Percentiles rank a stretch among this genome's conserved stretches.
Conservation (phyloP, 1,140 invertebrate genomes). For the Sarcophaga peregrina region DNA sequence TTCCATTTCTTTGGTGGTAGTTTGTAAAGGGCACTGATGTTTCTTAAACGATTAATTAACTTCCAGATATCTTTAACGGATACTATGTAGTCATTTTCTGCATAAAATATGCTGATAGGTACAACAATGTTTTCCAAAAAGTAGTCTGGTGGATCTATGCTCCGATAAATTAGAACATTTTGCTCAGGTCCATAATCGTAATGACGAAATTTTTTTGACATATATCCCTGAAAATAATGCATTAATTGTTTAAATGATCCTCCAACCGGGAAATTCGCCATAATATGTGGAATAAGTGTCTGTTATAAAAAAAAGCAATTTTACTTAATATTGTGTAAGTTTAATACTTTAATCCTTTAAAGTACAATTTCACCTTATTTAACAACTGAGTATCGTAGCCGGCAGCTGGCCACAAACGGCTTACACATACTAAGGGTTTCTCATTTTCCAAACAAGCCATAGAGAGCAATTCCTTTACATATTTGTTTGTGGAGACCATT, state of each 20-base stretch:
- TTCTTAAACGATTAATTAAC: slow-evolving; percentile 64
- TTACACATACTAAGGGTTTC: slow-evolving; percentile 68
- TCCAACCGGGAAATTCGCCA: slow-evolving; percentile 69
- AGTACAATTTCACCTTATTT: slow-evolving; percentile 52
- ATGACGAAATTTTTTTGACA: slow-evolving; percentile 62
- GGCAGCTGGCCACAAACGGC: slow-evolving; percentile 70
- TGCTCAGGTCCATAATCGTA: slow-evolving; percentile 67
- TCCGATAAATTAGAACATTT: slow-evolving; percentile 69
- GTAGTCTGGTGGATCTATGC: slow-evolving; percentile 70
- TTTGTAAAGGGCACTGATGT: slow-evolving; percentile 63
- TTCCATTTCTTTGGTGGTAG: slow-evolving; percentile 75
- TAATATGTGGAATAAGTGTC: slow-evolving; percentile 67
- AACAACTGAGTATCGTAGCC: slow-evolving; percentile 69
- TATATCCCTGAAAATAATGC: slow-evolving; percentile 69
- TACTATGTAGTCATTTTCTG: slow-evolving; percentile 72
- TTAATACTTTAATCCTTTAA: not conserved
- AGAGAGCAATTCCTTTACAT: slow-evolving; percentile 68
- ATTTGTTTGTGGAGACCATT: slow-evolving; percentile 69
- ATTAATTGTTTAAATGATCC: slow-evolving; percentile 69
- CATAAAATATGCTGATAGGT: slow-evolving; percentile 74
- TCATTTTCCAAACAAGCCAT: slow-evolving; percentile 69
- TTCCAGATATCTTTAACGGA: slow-evolving; percentile 73
- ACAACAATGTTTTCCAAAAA: slow-evolving; percentile 71
- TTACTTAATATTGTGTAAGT: not conserved
- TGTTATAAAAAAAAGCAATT: slow-evolving; percentile 45